phyloP scores from a whole-genome alignment of 2,888 invertebrate species.

The Volucella bombylans region DNA sequence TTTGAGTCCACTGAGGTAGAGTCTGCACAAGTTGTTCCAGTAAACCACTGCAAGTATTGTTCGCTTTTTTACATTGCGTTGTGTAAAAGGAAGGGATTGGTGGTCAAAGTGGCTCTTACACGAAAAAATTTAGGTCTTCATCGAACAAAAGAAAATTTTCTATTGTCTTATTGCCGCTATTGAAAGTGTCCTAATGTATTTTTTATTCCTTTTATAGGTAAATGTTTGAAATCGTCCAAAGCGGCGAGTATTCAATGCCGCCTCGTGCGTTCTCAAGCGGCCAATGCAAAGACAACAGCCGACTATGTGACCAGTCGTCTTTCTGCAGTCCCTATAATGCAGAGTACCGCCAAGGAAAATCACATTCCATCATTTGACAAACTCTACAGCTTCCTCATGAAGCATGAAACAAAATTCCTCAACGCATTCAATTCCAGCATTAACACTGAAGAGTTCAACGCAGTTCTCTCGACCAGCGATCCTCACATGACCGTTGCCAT shows the following conservation, averaged over 20 bases:
- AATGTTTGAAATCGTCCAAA: constrained; percentile 80
- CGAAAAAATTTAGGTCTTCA: too few species aligned
- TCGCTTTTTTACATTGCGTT: too few species aligned
- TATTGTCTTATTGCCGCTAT: too few species aligned
- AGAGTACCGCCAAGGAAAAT: constrained; percentile 75
- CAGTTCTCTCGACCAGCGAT: constrained; percentile 78
- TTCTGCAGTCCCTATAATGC: constrained; percentile 78
- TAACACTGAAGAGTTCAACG: constrained; percentile 81
- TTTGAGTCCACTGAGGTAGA: too few species aligned
- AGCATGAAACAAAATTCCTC: constrained; percentile 81
- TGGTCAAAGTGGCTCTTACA: too few species aligned
- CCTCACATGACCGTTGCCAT: constrained; percentile 80
- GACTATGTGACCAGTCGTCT: constrained; percentile 75
- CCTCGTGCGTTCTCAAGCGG: constrained; percentile 73
- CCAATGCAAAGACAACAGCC: constrained; percentile 24
- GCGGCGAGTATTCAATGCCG: constrained; percentile 81
- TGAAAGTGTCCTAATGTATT: background rate
- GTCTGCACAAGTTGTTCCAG: too few species aligned
- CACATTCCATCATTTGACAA: constrained; percentile 77
- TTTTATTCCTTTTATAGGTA: constrained; percentile 71
- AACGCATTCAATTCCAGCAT: constrained; percentile 77
- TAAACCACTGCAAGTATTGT: too few species aligned
- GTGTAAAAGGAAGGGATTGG: too few species aligned
- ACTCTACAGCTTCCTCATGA: constrained; percentile 80
- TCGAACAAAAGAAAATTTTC: too few species aligned